Base-by-base conservation (phyloP, 2,113 vertebrate species). In the Gasterosteus aculeatus region DNA sequence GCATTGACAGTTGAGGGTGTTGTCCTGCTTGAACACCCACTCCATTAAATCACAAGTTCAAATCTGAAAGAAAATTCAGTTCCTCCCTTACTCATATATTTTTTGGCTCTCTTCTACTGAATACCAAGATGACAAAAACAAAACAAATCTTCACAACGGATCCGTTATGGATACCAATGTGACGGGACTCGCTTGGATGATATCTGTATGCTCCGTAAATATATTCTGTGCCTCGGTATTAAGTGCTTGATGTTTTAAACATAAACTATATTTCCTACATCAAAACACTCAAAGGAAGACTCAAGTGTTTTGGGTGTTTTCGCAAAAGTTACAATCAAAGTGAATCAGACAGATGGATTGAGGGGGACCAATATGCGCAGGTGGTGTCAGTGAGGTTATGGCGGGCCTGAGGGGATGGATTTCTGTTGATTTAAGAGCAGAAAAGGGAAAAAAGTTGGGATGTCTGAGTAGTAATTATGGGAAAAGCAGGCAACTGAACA, bases 401-500 rank as follows among this genome's bases (percentile, higher is more conserved):
- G 29, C n/a, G 15, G 60, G 49, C 60, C 31, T 79, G 66, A 66
- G 70, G 70, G 41, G 75, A 92, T 90, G 64, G 80, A 87, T 82
- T 73, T 31, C 69, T 78, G 80, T 80, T 86, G 72, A 87, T 87
- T 77, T 86, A 53, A 73, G 81, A 87, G 65, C 35, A 75, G 74
- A 77, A 46, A 80, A 84, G 85, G 63, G 53, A 49, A 77, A 91
- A 89, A 92, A 91, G 86, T 93, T 92, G 82, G 72, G 85, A 83
- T 81, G 67, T 87, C 61, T 53, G 87, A 87, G 74, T 81, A 92
- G 92, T 93, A 92, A 94, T 94, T 93, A 94, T 81, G 80, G 81
- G 39, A 85, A 85, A 91, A 91, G 79, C 77, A 70, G 79, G 75
- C 54, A 59, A 88, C 31, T 71, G 68, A 85, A 83, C 87, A 86